Conservation (phyloP, 2,888 invertebrate species). For the Meiosimyza decipiens region DNA sequence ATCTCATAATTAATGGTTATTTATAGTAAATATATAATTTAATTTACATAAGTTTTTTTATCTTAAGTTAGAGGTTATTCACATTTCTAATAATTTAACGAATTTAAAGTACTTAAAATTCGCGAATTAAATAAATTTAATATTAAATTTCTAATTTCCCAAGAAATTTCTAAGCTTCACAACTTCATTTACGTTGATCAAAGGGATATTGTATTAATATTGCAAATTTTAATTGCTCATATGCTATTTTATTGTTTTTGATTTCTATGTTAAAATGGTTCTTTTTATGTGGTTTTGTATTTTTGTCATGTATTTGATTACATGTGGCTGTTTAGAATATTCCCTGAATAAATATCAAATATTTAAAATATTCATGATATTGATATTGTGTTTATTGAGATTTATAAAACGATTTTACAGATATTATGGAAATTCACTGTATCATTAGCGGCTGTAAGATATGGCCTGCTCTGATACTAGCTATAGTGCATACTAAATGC, state of each 20-base stretch:
- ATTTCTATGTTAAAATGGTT: background rate
- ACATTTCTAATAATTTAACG: constrained; percentile 19
- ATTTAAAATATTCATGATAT: constrained; percentile 15
- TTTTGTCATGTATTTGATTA: background rate
- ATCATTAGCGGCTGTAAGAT: no score
- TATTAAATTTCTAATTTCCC: constrained; percentile 14
- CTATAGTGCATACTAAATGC: no score
- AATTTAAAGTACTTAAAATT: constrained; percentile 32
- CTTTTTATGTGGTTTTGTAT: no score
- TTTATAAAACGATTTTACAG: no score
- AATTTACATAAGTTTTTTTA: constrained; percentile 10
- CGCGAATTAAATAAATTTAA: constrained; percentile 27
- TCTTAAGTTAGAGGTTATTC: constrained; percentile 21
- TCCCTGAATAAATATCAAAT: constrained; percentile 35
- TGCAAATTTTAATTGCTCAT: background rate
- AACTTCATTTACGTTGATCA: background rate
- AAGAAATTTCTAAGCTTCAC: constrained; percentile 26
- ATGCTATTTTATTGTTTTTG: background rate
- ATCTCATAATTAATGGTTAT: constrained; percentile 20
- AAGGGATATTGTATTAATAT: background rate
- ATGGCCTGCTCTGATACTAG: no score
- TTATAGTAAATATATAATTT: constrained; percentile 15
- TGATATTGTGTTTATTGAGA: no score
- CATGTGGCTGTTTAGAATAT: constrained; percentile 21
- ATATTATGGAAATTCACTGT: no score